A percentile compares a stretch with the other conserved stretches of the same genome.
Evolutionary conservation across 1,140 invertebrate genomes (phyloP).

Genomic region (Venturia canescens): DNA sequence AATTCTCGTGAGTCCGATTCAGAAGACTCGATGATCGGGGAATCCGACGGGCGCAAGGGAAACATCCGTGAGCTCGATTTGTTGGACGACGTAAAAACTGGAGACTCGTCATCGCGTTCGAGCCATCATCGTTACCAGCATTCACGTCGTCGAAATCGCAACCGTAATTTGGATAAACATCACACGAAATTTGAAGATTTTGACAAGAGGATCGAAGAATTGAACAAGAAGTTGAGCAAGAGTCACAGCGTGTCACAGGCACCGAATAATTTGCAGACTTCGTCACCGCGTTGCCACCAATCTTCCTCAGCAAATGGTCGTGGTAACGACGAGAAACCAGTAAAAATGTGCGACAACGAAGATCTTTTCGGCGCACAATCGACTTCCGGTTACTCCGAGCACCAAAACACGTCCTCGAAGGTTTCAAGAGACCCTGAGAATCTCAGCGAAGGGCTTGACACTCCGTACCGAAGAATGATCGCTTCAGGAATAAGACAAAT

Average conservation of each 20-base stretch:
- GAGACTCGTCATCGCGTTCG: not conserved
- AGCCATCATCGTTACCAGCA: not conserved
- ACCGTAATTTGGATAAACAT: slow-evolving; percentile 25
- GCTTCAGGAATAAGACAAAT: not conserved
- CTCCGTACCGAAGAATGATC: not conserved
- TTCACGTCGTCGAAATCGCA: slow-evolving; percentile 28
- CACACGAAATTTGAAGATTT: slow-evolving; percentile 9
- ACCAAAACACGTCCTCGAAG: not conserved
- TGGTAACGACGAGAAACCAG: not conserved
- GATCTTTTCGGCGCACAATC: not conserved
- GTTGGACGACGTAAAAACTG: not conserved
- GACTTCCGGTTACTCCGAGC: not conserved
- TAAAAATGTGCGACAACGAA: not conserved
- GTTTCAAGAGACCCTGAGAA: not conserved
- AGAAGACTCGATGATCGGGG: slow-evolving; percentile 26
- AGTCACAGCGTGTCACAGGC: not conserved
- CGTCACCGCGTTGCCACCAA: not conserved
- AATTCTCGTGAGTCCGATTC: not conserved
- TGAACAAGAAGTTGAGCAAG: too few species aligned
- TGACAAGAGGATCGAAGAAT: not conserved
- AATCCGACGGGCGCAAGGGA: not conserved
- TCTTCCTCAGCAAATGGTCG: not conserved
- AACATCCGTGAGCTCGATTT: not conserved
- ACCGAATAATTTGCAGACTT: not conserved
- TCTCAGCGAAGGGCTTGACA: not conserved